These are phyloP conservation scores for Caenorhabditis tropicalis DNA, from an alignment of 1,140 invertebrate species.

Conservation along the genomic window DNA sequence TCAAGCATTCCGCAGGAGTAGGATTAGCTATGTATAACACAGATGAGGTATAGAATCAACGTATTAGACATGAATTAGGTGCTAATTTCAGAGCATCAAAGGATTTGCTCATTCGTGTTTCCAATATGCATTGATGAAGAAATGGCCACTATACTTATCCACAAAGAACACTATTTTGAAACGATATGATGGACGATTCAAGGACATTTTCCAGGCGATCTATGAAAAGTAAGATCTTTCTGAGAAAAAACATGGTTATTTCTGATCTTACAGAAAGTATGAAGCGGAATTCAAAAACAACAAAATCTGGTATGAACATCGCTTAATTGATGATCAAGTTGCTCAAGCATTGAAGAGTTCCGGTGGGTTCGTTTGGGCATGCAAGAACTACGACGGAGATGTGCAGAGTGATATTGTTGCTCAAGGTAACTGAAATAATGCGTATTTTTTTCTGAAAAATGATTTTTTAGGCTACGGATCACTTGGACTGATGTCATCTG, in stretches of 20 bases:
- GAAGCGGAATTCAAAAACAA: constrained; percentile 84
- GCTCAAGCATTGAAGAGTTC: constrained; percentile 97
- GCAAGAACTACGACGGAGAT: constrained; percentile 99
- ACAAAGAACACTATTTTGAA: constrained; percentile 99
- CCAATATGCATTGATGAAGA: constrained; percentile 69
- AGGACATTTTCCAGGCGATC: constrained; percentile 98
- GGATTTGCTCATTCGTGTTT: constrained; percentile 72
- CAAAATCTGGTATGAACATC: constrained; percentile 94
- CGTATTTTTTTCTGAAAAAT: background rate
- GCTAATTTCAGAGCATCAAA: constrained; percentile 64
- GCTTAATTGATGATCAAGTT: constrained; percentile 89
- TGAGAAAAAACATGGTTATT: background rate
- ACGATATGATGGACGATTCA: constrained; percentile 96
- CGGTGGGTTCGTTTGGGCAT: constrained; percentile 98
- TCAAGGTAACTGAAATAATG: constrained; percentile 77
- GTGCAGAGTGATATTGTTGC: constrained; percentile 97
- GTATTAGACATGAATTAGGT: no score
- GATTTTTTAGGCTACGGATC: constrained; percentile 78
- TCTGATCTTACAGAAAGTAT: constrained; percentile 79
- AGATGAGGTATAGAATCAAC: constrained; percentile 79
- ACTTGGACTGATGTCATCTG: constrained; percentile 92
- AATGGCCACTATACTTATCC: constrained; percentile 86
- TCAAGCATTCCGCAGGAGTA: constrained; percentile 82
- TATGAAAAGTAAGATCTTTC: constrained; percentile 81
- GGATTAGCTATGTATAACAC: constrained; percentile 96